A percentile compares a stretch with the other conserved stretches of the same genome.
These are phyloP conservation scores for Teleogryllus oceanicus DNA, from an alignment of 2,888 invertebrate species.

Conservation along the genomic window DNA sequence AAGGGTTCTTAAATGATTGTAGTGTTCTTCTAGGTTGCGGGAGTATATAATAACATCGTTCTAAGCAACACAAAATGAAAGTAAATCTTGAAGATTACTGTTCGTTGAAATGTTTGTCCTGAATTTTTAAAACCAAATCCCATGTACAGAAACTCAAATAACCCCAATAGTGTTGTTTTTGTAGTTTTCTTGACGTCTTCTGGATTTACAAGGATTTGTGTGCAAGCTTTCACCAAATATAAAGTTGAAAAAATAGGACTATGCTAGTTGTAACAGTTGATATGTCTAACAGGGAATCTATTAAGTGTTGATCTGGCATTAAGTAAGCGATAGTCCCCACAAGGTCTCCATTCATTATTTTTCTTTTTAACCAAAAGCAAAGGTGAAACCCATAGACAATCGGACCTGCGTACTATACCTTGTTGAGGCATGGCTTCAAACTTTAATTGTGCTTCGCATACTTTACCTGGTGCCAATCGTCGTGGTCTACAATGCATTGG, in stretches of 20 bases:
- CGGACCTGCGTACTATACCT: no score
- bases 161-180: conserved; percentile 31
- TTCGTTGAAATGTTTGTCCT: conserved; percentile 30
- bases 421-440: no score
- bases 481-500: no score
- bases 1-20: neutral
- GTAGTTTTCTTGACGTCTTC: conserved; percentile 18
- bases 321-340: neutral
- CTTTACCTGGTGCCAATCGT: no score
- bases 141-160: conserved; percentile 33
- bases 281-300: neutral
- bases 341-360: neutral
- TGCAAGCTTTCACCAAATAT: neutral
- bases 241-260: neutral
- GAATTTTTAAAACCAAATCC: conserved; percentile 29
- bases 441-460: no score
- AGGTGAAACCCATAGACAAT: no score
- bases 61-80: conserved; percentile 25
- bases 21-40: neutral
- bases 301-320: neutral
- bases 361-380: no score
- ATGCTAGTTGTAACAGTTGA: no score
- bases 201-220: neutral
- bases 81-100: conserved; percentile 18
- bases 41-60: conserved; percentile 21